These are phyloP conservation scores for Triplophysa bombifrons DNA, from an alignment of 2,797 vertebrate genomes.

Conservation along the genomic window DNA sequence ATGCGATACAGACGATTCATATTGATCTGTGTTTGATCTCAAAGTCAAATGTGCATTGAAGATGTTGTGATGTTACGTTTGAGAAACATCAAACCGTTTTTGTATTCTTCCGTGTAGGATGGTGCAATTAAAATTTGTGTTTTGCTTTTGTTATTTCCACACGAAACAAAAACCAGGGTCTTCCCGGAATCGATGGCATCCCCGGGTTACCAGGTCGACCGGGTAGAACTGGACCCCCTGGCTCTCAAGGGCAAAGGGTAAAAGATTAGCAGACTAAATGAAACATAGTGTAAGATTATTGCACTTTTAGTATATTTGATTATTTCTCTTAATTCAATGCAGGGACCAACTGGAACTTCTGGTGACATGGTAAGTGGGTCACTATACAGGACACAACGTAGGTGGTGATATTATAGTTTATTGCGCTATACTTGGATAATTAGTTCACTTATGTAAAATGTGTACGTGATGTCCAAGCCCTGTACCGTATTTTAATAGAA, in stretches of 20 bases:
- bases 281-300: background rate
- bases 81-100: conserved; percentile 20
- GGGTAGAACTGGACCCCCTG: conserved; percentile 83
- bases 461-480: background rate
- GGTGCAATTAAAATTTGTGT: conserved; percentile 5
- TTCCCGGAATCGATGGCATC: conserved; percentile 84
- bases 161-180: conserved; percentile 72
- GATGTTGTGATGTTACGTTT: conserved; percentile 20
- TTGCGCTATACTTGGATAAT: background rate
- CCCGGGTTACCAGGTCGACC: conserved; percentile 89
- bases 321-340: conserved; percentile 39
- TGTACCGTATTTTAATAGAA: conserved; percentile 3
- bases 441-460: background rate
- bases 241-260: conserved; percentile 84
- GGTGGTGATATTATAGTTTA: conserved; percentile 20
- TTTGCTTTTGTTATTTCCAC: conserved; percentile 25
- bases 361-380: conserved; percentile 79
- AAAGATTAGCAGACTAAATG: conserved; percentile 12
- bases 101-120: background rate
- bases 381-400: conserved; percentile 3
- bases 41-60: conserved; percentile 12
- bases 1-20: background rate
- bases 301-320: background rate
- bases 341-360: conserved; percentile 80
- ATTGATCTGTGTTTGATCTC: conserved; percentile 20